These are phyloP conservation scores for Thamnophis elegans DNA, from an alignment of 2,797 vertebrate genomes.

Conservation along the genomic window DNA sequence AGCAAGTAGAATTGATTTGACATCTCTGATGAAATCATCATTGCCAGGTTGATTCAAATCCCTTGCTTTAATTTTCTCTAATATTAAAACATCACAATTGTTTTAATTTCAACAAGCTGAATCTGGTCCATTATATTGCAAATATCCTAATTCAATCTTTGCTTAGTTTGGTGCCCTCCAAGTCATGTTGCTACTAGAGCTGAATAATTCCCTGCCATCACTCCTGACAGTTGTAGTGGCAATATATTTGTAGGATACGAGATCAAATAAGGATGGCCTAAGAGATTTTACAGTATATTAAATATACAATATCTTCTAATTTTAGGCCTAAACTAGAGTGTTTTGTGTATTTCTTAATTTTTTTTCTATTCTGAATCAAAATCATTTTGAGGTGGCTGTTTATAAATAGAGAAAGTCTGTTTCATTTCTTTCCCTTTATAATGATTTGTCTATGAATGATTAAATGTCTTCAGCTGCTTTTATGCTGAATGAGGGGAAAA, in stretches of 20 bases:
- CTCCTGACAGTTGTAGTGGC: not conserved
- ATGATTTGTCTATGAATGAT: not conserved
- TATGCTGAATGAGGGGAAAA: not conserved
- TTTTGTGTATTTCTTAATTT: not conserved
- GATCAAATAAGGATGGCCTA: not conserved
- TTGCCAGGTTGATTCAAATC: not conserved
- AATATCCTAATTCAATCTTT: not conserved
- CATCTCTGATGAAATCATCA: not conserved
- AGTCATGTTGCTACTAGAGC: not conserved
- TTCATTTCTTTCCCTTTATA: not conserved
- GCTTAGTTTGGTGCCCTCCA: not conserved
- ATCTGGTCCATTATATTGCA: conserved; percentile 32
- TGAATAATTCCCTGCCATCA: not conserved
- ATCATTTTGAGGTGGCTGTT: not conserved
- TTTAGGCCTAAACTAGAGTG: not conserved
- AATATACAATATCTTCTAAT: too few relatives aligned
- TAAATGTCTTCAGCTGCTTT: not conserved
- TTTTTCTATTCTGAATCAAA: not conserved
- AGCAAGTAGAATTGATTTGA: not conserved
- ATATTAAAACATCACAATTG: conserved; percentile 11
- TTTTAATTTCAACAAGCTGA: not conserved
- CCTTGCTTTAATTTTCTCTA: not conserved
- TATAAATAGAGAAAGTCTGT: not conserved
- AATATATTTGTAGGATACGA: not conserved
- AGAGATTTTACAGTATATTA: not conserved